phyloP scores from a whole-genome alignment of 2,113 vertebrate species.

The Numida meleagris region DNA sequence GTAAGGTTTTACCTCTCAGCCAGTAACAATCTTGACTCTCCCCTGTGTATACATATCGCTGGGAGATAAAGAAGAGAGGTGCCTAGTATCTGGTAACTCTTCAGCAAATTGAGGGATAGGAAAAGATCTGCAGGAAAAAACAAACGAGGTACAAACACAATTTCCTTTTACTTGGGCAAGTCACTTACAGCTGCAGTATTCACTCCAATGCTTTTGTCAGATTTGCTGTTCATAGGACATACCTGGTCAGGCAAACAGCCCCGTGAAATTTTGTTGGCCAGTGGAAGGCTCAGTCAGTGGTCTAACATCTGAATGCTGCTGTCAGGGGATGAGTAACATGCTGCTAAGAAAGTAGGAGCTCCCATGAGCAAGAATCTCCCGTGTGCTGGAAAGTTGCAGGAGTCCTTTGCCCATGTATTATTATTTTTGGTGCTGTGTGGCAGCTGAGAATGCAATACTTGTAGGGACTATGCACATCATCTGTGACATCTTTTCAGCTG shows the following conservation, averaged over 20 bases:
- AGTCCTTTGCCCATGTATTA: too few species aligned
- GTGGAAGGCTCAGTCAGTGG: not conserved
- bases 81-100: not conserved
- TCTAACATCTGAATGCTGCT: not conserved
- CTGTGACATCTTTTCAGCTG: not conserved
- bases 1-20: not conserved
- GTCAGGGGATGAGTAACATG: too few species aligned
- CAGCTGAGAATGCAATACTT: not conserved
- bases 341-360: not conserved
- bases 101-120: not conserved
- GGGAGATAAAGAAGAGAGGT: not conserved
- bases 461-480: not conserved
- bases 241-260: fast-evolving
- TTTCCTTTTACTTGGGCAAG: not conserved
- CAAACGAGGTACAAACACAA: not conserved
- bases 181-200: not conserved
- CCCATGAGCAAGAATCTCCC: not conserved
- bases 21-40: not conserved
- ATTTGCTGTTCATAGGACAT: fast-evolving
- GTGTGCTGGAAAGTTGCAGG: not conserved
- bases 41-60: fast-evolving
- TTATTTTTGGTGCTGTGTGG: not conserved
- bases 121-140: not conserved
- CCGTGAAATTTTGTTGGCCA: not conserved
- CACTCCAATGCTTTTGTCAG: not conserved